These are phyloP conservation scores for Dendronephthya gigantea DNA, from an alignment of 64 coral and sea anemone species.

Conservation along the genomic window DNA sequence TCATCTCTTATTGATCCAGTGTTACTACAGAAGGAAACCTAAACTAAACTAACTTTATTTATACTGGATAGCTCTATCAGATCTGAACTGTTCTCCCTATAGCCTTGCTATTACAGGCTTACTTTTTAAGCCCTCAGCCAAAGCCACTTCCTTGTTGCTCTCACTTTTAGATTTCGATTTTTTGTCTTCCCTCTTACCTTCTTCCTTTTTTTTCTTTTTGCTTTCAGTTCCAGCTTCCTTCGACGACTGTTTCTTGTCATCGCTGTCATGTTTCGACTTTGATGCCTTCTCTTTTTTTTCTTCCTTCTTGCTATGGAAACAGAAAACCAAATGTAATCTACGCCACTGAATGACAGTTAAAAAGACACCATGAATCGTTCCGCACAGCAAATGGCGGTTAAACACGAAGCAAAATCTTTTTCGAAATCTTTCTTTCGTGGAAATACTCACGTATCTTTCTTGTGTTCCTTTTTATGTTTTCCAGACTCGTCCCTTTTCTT, in stretches of 20 bases:
- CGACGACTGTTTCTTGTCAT: not conserved
- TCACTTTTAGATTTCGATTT: not conserved
- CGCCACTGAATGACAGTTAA: no score
- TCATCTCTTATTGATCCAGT: no score
- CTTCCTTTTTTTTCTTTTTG: not conserved
- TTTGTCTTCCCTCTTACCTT: not conserved
- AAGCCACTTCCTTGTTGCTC: not conserved
- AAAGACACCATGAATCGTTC: no score
- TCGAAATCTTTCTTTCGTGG: not conserved
- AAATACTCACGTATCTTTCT: not conserved
- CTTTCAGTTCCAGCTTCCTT: not conserved
- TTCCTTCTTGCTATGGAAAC: not conserved
- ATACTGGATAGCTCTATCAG: no score
- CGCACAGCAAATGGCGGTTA: no score
- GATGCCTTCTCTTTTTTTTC: not conserved
- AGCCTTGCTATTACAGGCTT: not conserved
- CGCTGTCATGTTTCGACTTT: not conserved
- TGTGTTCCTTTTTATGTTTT: not conserved
- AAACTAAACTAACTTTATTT: no score
- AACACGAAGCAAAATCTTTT: no score
- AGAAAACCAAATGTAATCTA: not conserved
- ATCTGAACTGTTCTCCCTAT: no score
- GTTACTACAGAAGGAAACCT: no score
- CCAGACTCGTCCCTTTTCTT: no score
- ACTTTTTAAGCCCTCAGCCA: not conserved